These are phyloP conservation scores for Spea hammondii DNA, from an alignment of 2,797 vertebrate species.

Conservation along the genomic window DNA sequence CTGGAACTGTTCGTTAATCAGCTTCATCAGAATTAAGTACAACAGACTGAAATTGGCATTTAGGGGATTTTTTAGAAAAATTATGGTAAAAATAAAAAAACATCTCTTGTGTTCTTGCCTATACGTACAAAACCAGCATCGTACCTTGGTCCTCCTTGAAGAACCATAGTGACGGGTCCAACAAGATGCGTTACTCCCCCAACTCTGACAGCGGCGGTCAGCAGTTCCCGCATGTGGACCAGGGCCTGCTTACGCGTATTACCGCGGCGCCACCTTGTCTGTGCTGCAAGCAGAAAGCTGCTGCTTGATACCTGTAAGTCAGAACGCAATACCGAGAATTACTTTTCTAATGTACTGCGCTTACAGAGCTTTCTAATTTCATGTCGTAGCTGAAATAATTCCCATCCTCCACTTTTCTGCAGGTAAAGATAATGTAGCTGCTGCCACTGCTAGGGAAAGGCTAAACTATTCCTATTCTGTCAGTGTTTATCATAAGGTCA, in stretches of 20 bases:
- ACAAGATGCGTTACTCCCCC: constrained; percentile 95
- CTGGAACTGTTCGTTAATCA: no score
- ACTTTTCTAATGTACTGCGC: background rate
- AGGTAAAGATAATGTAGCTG: no score
- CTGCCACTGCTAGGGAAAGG: no score
- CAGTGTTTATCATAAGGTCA: no score
- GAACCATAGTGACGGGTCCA: constrained; percentile 94
- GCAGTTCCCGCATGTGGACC: constrained; percentile 94
- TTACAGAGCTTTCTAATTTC: no score
- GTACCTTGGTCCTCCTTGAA: constrained; percentile 94
- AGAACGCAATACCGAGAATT: background rate
- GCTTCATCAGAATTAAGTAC: no score
- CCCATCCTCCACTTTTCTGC: no score
- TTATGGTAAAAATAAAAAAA: background rate
- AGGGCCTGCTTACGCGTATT: constrained; percentile 92
- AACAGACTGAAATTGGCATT: background rate
- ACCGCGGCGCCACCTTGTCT: constrained; percentile 94
- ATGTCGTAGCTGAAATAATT: no score
- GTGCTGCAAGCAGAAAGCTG: constrained; percentile 93
- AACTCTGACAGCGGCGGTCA: constrained; percentile 91
- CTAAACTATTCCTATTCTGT: no score
- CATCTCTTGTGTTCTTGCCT: no score
- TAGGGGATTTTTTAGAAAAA: background rate
- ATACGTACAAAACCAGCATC: constrained; percentile 21
- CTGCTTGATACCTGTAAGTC: constrained; percentile 90